A percentile compares a stretch with the other conserved stretches of the same genome.
phyloP scores from a whole-genome alignment of 2,113 vertebrate genomes.

The Jaculus jaculus region DNA sequence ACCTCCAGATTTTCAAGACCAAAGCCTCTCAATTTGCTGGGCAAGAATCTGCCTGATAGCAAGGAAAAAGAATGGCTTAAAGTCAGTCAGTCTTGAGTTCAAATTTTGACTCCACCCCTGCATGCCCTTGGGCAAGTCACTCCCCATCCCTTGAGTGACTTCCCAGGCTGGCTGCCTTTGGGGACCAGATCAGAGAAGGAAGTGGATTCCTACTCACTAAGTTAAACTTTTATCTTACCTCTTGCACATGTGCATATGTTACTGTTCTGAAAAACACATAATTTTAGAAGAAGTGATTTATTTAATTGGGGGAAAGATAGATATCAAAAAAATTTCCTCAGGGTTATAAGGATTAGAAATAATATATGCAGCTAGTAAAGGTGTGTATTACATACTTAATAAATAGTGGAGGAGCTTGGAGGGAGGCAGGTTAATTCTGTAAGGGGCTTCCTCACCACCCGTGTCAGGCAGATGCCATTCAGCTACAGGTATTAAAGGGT shows the following conservation, averaged over 20 bases:
- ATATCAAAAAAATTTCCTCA: background rate
- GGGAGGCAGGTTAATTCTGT: background rate
- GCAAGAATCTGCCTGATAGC: background rate
- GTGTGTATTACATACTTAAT: background rate
- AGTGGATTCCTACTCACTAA: background rate
- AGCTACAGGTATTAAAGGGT: background rate
- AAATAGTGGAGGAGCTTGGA: background rate
- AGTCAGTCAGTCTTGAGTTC: background rate
- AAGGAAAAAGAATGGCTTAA: background rate
- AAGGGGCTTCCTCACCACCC: too few relatives aligned
- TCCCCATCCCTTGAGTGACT: background rate
- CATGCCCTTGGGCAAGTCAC: background rate
- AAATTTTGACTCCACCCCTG: background rate
- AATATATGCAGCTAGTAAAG: background rate
- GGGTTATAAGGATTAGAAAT: background rate
- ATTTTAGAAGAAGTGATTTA: background rate
- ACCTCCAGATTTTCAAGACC: background rate
- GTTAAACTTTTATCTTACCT: background rate
- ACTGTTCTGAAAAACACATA: too few relatives aligned
- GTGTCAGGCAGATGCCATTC: background rate
- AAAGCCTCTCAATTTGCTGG: background rate
- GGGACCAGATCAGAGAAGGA: background rate
- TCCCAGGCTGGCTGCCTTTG: background rate
- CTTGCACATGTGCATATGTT: background rate
- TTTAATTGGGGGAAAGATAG: too few relatives aligned